Conservation (phyloP, 2,888 invertebrate genomes). For the Dicyrtomina minuta region DNA sequence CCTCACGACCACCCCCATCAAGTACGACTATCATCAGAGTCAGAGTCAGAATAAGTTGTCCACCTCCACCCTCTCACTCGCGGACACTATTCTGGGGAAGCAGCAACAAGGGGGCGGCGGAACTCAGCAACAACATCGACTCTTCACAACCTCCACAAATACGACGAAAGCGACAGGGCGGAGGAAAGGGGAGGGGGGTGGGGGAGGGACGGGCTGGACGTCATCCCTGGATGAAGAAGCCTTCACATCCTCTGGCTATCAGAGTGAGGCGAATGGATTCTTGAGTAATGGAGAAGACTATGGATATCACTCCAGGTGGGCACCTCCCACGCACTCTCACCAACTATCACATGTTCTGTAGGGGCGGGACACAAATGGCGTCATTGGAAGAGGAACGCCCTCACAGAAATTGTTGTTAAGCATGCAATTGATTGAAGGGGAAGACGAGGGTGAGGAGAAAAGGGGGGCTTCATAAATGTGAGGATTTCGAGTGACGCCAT, state of each 20-base stretch:
- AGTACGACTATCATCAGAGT: neutral
- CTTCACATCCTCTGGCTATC: slow-evolving; percentile 81
- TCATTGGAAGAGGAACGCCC: too few species aligned
- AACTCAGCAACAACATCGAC: neutral
- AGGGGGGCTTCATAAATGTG: too few species aligned
- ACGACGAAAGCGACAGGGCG: neutral
- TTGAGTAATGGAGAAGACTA: slow-evolving; percentile 34
- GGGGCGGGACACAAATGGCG: too few species aligned
- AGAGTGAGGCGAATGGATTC: slow-evolving; percentile 63
- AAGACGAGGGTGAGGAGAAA: too few species aligned
- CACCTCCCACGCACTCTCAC: too few species aligned
- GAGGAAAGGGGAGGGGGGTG: neutral
- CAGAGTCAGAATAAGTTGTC: neutral
- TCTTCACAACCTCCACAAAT: slow-evolving; percentile 15
- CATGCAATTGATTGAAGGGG: too few species aligned
- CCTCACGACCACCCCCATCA: slow-evolving; percentile 9
- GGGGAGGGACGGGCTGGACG: slow-evolving; percentile 5
- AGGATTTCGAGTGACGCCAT: too few species aligned
- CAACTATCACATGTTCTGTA: neutral
- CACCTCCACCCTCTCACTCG: too few species aligned
- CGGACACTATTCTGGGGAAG: slow-evolving; percentile 2
- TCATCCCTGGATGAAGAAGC: slow-evolving; percentile 60
- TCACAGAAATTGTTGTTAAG: too few species aligned
- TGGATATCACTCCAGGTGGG: slow-evolving; percentile 25
- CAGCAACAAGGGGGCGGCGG: too few species aligned